Evolutionary conservation across 2,888 invertebrate genomes (phyloP).

Genomic region (Cyaniris semiargus): DNA sequence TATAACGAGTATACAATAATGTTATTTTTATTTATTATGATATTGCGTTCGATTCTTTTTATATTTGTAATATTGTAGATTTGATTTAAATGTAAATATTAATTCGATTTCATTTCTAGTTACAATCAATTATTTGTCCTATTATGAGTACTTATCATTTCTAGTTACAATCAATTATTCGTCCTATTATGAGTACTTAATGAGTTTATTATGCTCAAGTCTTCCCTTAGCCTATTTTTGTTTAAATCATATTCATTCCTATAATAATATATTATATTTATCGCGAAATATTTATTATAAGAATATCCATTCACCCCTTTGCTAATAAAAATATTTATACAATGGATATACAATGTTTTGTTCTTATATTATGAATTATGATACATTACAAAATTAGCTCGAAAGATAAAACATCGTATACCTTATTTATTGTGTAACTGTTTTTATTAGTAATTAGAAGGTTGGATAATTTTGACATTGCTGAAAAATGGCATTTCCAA

Average conservation of each 20-base stretch:
- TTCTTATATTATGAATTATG: too few relatives aligned
- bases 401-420: not conserved
- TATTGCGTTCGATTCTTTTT: slow-evolving; percentile 1
- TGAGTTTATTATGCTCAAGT: slow-evolving; percentile 10
- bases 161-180: not conserved
- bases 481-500: not conserved
- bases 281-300: not conserved
- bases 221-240: slow-evolving; percentile 8
- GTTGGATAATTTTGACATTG: not conserved
- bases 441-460: not conserved
- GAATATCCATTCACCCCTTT: not conserved
- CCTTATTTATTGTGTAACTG: not conserved
- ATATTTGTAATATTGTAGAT: not conserved
- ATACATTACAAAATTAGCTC: not conserved
- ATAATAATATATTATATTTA: not conserved
- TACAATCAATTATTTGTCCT: not conserved
- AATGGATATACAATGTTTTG: too few relatives aligned
- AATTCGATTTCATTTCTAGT: not conserved
- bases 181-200: slow-evolving; percentile 1
- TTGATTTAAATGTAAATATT: slow-evolving; percentile 4
- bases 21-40: slow-evolving; percentile 24
- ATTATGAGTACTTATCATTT: not conserved
- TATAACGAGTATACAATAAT: slow-evolving; percentile 25
- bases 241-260: not conserved
- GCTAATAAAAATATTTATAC: not conserved